Evolutionary conservation across 92 coral and sea anemone genomes (phyloP), one percentile per base, ranked within the genome.

Genomic region (Hydrozoanthus gracilis): DNA sequence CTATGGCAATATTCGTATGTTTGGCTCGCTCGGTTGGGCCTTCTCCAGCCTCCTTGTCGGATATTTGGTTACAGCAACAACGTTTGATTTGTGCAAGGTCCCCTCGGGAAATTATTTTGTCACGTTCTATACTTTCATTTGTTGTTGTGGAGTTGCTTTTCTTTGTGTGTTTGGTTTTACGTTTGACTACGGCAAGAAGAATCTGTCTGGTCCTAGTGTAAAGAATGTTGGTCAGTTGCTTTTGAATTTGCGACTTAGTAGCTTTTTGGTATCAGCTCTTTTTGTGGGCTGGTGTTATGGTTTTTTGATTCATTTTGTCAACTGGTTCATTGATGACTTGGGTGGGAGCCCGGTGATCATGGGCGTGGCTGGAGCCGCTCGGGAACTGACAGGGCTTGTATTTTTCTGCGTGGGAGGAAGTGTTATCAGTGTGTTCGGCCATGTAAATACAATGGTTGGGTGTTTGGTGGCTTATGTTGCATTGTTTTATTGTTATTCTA

Each of bases 1-100:
- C 77, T 96, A 96, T 55, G 99, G 99, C 11, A 89, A 93, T 20
- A 93, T 93, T 90, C 92, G 93, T n/a, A 73, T 86, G 65, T 84
- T 88, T 64, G 93, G 95, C 49, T 89, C 90, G 4, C 70, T 93
- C 7, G 95, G 95, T 3, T 89, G 92, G 83, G 84, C 83, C 13
- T 65, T 86, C 7, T 45, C 93, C 6, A 88, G 87, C 12, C 70
- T 91, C 50, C 51, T 92, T 9, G 88, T 86, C 15, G 93, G 95
- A 5, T 87, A 89, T 18, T 73, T 92, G 44, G 70, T 90, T 15
- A 87, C 68, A 18, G 91, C 88, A 4, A 90, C 88, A 16, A 74
- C 45, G 9, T 77, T 71, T 46, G 14, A 45, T 0, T 80, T 87
- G 17, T 92, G 95, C 64, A 90, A 92, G 11, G 66, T 16, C 9